These are phyloP conservation scores for Syngnathoides biaculeatus DNA, from an alignment of 2,113 vertebrate species.

Conservation along the genomic window DNA sequence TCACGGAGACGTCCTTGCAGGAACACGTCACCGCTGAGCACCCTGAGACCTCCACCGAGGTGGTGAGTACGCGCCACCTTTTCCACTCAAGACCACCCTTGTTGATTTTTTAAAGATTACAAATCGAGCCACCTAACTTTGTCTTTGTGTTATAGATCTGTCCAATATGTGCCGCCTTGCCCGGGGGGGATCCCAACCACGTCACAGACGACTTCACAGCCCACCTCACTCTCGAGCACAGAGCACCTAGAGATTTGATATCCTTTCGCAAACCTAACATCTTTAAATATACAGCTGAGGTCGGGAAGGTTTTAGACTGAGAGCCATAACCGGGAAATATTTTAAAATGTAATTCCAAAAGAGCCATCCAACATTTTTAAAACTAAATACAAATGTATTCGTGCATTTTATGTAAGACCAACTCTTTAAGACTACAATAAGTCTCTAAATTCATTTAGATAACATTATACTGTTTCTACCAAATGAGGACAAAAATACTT, in stretches of 20 bases:
- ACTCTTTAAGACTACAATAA: too few relatives aligned
- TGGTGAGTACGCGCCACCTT: constrained; percentile 77
- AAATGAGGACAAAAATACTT: too few relatives aligned
- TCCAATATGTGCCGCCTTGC: constrained; percentile 98
- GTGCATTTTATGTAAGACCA: too few relatives aligned
- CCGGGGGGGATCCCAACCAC: constrained; percentile 98
- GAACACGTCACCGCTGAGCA: constrained; percentile 98
- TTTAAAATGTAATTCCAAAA: too few relatives aligned
- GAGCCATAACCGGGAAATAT: too few relatives aligned
- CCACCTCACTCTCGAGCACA: constrained; percentile 99
- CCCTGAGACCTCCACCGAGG: constrained; percentile 96
- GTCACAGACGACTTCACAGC: constrained; percentile 99
- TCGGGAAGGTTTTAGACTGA: too few relatives aligned
- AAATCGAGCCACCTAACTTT: constrained; percentile 21
- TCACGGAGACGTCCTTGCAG: constrained; percentile 95
- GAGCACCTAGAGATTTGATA: constrained; percentile 99
- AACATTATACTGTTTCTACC: too few relatives aligned
- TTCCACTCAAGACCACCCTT: not conserved
- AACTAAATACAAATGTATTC: too few relatives aligned
- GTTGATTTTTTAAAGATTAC: not conserved
- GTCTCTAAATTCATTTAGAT: too few relatives aligned
- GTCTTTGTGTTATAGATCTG: constrained; percentile 83
- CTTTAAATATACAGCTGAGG: too few relatives aligned
- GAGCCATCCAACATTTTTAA: too few relatives aligned
- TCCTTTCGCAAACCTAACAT: constrained; percentile 75